Evolutionary conservation across 2,888 invertebrate genomes (phyloP), one percentile per base, ranked within the genome.

Genomic region (Podotricha telesiphe): DNA sequence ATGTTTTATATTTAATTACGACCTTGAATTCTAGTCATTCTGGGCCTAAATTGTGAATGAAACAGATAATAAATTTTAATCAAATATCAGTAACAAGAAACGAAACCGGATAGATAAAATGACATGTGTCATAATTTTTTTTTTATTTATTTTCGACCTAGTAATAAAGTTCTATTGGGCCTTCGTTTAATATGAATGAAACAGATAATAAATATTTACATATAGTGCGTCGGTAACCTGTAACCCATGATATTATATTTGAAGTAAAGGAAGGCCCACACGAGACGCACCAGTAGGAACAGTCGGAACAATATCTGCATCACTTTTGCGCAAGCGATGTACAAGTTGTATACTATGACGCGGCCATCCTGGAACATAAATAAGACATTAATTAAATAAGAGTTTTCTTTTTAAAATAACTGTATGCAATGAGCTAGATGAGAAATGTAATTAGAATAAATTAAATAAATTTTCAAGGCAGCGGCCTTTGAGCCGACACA

Each of bases 281-380:
- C 40, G 40, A 68, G 56, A 17, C 69, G 72, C 34, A 73, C 70
- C 15, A 71, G 61, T 4, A 74, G 68, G 45, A 70, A 74, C 17
- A 72, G 55, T n/a, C 74, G 58, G 0, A 76, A 56, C 15, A 68
- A 66, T 10, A 72, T 48, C 5, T 72, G 73, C 67, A 77, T 67
- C 48, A 74, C 53, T 53, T 67, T 72, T 20, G 69, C 75, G 70
- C 72, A 70, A 48, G 65, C 67, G 56, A 73, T 50, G 67, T 76
- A 76, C 53, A 73, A 42, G 42, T 70, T 71, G 65, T 73, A 72
- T 51, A 71, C 64, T 59, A 62, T 28, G 17, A 62, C 34, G 48
- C 61, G 48, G 48, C 48, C 45, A 28, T 62, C 61, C 61, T 58
- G 58, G 15, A 58, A 58, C 2, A 34, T 17, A 4, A 53, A 34